Percentiles rank a stretch among this genome's conserved stretches.
Conservation (phyloP, 1,140 invertebrate genomes). For the Cardiocondyla obscurior region DNA sequence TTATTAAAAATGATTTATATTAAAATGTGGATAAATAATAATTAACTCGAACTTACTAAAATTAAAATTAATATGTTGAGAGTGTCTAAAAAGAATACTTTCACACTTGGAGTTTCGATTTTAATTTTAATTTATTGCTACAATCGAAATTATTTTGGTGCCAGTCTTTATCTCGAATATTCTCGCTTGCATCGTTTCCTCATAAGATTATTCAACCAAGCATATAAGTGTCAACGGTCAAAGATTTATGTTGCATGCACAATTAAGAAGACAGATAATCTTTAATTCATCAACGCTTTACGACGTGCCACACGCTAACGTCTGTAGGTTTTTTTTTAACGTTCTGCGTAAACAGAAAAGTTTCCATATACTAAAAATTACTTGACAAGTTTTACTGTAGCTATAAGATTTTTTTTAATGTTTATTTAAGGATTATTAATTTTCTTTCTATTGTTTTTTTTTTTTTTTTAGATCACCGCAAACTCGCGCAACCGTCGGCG, state of each 20-base stretch:
- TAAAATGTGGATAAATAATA: no score
- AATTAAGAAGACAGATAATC: slow-evolving; percentile 28
- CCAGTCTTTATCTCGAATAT: not conserved
- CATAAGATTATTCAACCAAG: not conserved
- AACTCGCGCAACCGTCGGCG: slow-evolving; percentile 64
- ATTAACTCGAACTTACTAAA: not conserved
- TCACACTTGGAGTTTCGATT: not conserved
- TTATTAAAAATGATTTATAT: not conserved
- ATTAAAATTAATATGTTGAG: not conserved
- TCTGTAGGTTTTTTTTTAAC: not conserved
- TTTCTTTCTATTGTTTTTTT: no score
- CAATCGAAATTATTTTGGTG: not conserved
- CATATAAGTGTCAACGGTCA: slow-evolving; percentile 4
- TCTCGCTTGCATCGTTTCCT: not conserved
- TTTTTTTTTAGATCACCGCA: slow-evolving; percentile 72
- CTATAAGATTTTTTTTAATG: no score
- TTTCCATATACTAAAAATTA: not conserved
- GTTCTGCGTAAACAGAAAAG: not conserved
- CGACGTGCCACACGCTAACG: not conserved
- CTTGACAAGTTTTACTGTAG: no score
- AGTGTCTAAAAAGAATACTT: not conserved
- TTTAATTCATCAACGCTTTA: not conserved
- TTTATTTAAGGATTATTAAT: no score
- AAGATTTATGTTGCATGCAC: slow-evolving; percentile 24
- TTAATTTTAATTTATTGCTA: not conserved